Conservation (phyloP, 2,113 vertebrate genomes). For the Periophthalmus modestus region DNA sequence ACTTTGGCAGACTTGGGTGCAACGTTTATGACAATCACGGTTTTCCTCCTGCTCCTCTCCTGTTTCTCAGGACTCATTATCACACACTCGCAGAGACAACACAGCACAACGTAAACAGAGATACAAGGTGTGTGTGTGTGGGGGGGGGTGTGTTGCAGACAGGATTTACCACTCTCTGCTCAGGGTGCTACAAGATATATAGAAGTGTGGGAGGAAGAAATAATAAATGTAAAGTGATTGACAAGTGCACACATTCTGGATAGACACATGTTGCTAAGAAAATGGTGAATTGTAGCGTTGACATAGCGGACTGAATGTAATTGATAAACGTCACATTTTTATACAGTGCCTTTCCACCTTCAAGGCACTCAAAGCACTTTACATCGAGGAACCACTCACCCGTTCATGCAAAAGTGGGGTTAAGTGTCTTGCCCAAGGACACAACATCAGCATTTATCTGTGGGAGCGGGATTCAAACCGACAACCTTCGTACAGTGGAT, state of each 20-base stretch:
- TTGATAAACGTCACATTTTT: too few species aligned
- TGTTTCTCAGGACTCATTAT: slow-evolving; percentile 27
- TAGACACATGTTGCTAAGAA: background rate
- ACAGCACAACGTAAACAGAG: slow-evolving; percentile 14
- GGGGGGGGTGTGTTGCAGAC: background rate
- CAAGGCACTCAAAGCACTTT: too few species aligned
- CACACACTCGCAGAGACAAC: slow-evolving; percentile 21
- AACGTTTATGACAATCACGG: slow-evolving; percentile 32
- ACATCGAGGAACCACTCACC: too few species aligned
- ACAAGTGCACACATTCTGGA: background rate
- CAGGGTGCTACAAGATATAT: background rate
- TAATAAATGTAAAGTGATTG: background rate
- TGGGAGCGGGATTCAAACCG: too few species aligned
- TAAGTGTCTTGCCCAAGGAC: too few species aligned
- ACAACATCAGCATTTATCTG: too few species aligned
- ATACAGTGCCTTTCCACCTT: too few species aligned
- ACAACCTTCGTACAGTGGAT: too few species aligned
- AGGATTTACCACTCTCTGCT: background rate
- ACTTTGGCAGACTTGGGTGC: slow-evolving; percentile 26
- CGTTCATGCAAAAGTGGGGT: too few species aligned
- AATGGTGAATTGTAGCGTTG: background rate
- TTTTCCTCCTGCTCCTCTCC: slow-evolving; percentile 18
- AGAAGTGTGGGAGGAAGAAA: background rate
- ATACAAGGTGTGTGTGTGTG: background rate
- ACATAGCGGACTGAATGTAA: background rate